A percentile compares a stretch with the other conserved stretches of the same genome.
Evolutionary conservation across 2,797 vertebrate genomes (phyloP).

Genomic region (Arctocebus calabarensis): DNA sequence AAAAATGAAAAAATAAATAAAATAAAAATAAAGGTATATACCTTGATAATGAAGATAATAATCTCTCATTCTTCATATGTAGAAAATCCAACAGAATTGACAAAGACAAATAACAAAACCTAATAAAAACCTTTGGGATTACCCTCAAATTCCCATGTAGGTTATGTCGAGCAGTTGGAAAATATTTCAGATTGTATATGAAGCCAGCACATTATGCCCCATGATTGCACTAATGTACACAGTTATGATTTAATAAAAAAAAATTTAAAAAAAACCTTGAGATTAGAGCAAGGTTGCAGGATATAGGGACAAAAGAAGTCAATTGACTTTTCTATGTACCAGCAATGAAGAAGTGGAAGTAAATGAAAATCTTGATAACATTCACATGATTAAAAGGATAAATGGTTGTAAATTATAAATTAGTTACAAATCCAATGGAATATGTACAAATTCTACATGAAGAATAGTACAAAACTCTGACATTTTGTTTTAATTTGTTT

Average conservation of each 20-base stretch:
- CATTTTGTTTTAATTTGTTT: neutral
- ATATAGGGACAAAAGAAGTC: neutral
- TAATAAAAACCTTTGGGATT: no score
- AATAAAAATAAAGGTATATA: neutral
- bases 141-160: no score
- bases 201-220: no score
- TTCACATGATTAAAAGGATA: neutral
- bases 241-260: no score
- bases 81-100: neutral
- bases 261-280: no score
- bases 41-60: neutral
- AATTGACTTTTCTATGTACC: neutral
- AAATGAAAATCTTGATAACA: neutral
- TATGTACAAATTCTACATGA: neutral
- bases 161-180: no score
- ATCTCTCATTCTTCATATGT: neutral
- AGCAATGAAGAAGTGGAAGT: neutral
- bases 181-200: no score
- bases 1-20: no score
- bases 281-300: neutral
- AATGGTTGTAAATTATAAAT: neutral
- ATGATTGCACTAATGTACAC: no score
- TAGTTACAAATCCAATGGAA: neutral
- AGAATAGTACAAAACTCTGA: neutral
- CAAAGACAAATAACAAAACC: neutral